Evolutionary conservation across 1,140 invertebrate genomes (phyloP).

Genomic region (Zelostemma sp.): DNA sequence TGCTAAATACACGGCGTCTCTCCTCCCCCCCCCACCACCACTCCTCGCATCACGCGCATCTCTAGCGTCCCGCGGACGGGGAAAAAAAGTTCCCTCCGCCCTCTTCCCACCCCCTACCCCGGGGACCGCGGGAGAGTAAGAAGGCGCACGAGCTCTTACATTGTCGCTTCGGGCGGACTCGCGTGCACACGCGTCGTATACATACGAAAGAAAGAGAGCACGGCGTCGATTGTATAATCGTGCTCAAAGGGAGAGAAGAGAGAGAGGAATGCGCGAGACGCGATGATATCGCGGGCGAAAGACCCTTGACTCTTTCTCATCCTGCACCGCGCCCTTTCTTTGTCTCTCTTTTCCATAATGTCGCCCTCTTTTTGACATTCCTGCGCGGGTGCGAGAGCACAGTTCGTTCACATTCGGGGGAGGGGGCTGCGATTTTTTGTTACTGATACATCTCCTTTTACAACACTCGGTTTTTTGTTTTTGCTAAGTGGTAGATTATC

Average conservation of each 20-base stretch:
- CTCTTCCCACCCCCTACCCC: slow-evolving; percentile 29
- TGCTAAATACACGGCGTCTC: slow-evolving; percentile 61
- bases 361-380: slow-evolving; percentile 37
- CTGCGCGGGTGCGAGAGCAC: slow-evolving; percentile 5
- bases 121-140: slow-evolving; percentile 40
- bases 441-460: neutral
- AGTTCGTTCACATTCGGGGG: slow-evolving; percentile 16
- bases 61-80: slow-evolving; percentile 17
- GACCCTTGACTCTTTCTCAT: slow-evolving; percentile 49
- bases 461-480: no score
- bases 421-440: neutral
- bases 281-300: slow-evolving; percentile 55
- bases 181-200: slow-evolving; percentile 28
- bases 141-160: slow-evolving; percentile 52
- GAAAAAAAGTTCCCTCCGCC: slow-evolving; percentile 47
- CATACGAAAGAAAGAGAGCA: slow-evolving; percentile 23
- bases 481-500: no score
- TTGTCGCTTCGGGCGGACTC: slow-evolving; percentile 50
- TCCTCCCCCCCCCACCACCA: slow-evolving; percentile 26
- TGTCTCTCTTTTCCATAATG: slow-evolving; percentile 19
- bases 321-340: slow-evolving; percentile 38
- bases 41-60: slow-evolving; percentile 17
- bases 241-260: slow-evolving; percentile 34
- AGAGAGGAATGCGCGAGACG: slow-evolving; percentile 15
- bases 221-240: slow-evolving; percentile 55